These are phyloP conservation scores for Daktulosphaira vitifoliae DNA, from an alignment of 1,140 invertebrate species.

Conservation along the genomic window DNA sequence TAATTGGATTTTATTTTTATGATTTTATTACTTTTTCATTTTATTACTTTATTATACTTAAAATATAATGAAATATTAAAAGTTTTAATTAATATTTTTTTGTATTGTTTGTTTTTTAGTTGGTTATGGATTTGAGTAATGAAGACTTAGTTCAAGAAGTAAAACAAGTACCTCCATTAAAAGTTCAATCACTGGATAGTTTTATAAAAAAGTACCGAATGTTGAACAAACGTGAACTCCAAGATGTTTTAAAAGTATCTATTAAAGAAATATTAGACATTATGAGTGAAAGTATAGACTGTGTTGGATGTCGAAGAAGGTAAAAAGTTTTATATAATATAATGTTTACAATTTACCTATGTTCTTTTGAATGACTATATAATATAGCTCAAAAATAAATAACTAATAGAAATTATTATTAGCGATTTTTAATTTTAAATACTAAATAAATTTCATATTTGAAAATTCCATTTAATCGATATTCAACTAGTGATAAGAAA, in stretches of 20 bases:
- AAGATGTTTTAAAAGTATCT: constrained; percentile 70
- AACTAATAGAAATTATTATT: too few species aligned
- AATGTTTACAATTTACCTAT: too few species aligned
- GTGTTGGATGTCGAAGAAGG: constrained; percentile 85
- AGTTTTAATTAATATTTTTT: neutral
- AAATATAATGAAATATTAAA: too few species aligned
- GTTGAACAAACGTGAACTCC: constrained; percentile 67
- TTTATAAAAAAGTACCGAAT: constrained; percentile 70
- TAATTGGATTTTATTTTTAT: too few species aligned
- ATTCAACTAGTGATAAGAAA: too few species aligned
- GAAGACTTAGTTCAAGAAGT: constrained; percentile 55
- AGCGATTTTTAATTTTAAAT: too few species aligned
- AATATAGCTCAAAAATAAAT: too few species aligned
- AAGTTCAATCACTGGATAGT: constrained; percentile 21
- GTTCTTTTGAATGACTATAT: too few species aligned
- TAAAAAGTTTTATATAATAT: constrained; percentile 45
- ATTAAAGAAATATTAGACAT: constrained; percentile 70
- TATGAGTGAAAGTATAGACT: constrained; percentile 78
- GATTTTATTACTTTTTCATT: too few species aligned
- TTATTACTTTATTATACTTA: too few species aligned
- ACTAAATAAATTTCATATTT: too few species aligned
- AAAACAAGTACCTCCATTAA: constrained; percentile 21
- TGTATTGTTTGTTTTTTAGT: constrained; percentile 51
- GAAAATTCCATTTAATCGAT: too few species aligned
- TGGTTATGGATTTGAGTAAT: constrained; percentile 81